Evolutionary conservation across 2,797 vertebrate species (phyloP).

Genomic region (Astyanax mexicanus): DNA sequence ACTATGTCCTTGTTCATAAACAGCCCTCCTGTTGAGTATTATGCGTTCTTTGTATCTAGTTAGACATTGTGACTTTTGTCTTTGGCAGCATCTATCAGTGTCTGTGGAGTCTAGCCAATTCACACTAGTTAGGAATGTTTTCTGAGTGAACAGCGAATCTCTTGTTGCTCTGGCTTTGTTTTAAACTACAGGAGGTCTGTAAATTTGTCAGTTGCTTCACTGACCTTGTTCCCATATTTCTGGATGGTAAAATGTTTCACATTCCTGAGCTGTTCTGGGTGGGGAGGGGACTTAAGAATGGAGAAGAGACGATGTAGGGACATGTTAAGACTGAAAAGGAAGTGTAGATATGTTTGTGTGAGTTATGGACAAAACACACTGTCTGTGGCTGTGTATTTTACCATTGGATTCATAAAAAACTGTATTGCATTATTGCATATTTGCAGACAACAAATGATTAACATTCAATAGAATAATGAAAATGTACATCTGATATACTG

Average conservation of each 20-base stretch:
- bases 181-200: constrained; percentile 17
- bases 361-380: constrained; percentile 7
- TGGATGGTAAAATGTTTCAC: constrained; percentile 74
- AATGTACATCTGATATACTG: background rate
- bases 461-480: background rate
- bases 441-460: too few species aligned
- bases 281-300: constrained; percentile 45
- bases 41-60: too few species aligned
- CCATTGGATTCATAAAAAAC: too few species aligned
- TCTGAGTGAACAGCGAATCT: too few species aligned
- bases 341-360: constrained; percentile 6
- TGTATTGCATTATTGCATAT: background rate
- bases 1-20: too few species aligned
- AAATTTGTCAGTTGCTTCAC: background rate
- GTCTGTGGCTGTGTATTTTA: too few species aligned
- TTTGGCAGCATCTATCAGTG: too few species aligned
- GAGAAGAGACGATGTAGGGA: constrained; percentile 48
- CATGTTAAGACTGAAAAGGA: constrained; percentile 75
- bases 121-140: too few species aligned
- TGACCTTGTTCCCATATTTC: background rate
- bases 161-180: background rate
- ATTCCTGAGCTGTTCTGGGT: constrained; percentile 74
- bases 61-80: too few species aligned
- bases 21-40: too few species aligned
- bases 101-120: too few species aligned